Percentiles rank a stretch among this genome's conserved stretches.
Conservation (phyloP, 2,797 vertebrate genomes). For the Poeciliopsis paucimaculata region DNA sequence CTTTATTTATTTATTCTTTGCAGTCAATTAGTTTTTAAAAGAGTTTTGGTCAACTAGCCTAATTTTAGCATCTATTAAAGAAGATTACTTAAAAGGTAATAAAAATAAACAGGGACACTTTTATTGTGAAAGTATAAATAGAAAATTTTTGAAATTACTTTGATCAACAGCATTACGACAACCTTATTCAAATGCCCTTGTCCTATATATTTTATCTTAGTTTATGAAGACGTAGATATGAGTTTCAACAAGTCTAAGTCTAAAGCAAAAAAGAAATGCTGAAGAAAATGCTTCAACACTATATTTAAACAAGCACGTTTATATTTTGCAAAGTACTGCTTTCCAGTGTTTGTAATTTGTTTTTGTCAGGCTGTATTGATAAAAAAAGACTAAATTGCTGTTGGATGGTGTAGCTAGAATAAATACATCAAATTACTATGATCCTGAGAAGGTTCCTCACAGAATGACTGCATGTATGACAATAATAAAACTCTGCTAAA, state of each 20-base stretch:
- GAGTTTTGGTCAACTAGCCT: not conserved
- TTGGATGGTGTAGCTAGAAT: not conserved
- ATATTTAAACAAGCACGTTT: not conserved
- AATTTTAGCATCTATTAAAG: not conserved
- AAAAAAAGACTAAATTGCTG: not conserved
- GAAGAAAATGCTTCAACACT: not conserved
- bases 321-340: not conserved
- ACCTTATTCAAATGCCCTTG: not conserved
- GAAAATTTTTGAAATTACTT: not conserved
- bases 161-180: not conserved
- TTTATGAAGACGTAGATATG: not conserved
- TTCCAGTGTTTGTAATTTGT: conserved; percentile 1
- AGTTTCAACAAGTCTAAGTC: not conserved
- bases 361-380: not conserved
- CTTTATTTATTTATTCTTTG: not conserved
- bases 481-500: not conserved
- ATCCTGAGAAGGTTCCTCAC: not conserved
- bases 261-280: not conserved
- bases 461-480: not conserved
- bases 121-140: not conserved
- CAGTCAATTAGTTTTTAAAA: not conserved
- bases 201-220: not conserved
- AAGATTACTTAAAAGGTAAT: not conserved
- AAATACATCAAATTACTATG: not conserved
- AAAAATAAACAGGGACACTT: not conserved